Percentiles rank a stretch among this genome's conserved stretches.
phyloP scores from a whole-genome alignment of 1,140 invertebrate genomes.

The Monomorium pharaonis region DNA sequence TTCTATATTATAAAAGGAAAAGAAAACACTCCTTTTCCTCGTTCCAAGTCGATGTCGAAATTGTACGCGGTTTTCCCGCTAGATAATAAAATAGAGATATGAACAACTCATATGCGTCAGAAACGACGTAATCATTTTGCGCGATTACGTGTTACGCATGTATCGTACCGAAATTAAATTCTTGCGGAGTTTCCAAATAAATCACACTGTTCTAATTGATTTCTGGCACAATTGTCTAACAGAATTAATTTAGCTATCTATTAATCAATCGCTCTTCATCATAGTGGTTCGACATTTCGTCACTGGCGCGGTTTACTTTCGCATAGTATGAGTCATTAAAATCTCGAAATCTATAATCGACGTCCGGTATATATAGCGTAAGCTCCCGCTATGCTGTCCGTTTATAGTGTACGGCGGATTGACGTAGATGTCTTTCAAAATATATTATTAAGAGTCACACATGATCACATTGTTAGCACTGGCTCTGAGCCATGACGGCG shows the following conservation, averaged over 20 bases:
- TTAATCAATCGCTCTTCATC: neutral
- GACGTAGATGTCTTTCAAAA: neutral
- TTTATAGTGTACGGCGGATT: neutral
- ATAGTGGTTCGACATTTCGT: constrained; percentile 11
- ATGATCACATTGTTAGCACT: neutral
- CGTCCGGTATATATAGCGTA: neutral
- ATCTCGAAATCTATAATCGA: constrained; percentile 38
- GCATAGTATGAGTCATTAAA: neutral
- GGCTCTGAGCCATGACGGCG: neutral
- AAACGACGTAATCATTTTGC: neutral
- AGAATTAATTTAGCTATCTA: neutral
- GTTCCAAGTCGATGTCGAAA: constrained; percentile 5
- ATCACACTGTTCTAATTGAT: neutral
- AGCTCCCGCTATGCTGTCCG: neutral
- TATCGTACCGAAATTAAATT: neutral
- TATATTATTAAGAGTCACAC: neutral
- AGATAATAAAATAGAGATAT: constrained; percentile 17
- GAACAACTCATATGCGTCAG: constrained; percentile 1
- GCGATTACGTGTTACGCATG: neutral
- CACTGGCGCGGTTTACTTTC: neutral
- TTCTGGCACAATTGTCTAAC: neutral
- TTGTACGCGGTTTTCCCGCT: neutral
- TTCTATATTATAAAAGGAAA: neutral
- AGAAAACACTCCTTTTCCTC: neutral
- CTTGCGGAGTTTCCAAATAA: neutral